Percentiles rank a stretch among this genome's conserved stretches.
phyloP scores from a whole-genome alignment of 2,888 invertebrate genomes.

The Hydraecia micacea region DNA sequence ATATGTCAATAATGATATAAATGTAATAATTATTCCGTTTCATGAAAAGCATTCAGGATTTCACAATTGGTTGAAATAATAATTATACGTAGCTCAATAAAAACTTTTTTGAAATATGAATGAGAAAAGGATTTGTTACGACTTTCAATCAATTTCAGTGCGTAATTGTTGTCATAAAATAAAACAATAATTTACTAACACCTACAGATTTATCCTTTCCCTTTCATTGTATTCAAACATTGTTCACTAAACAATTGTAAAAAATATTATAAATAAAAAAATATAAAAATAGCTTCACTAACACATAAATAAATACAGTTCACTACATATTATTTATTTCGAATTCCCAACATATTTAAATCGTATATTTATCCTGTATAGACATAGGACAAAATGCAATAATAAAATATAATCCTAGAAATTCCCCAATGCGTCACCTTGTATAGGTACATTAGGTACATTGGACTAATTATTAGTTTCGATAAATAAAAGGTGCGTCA shows the following conservation, averaged over 20 bases:
- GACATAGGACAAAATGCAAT: slow-evolving; percentile 55
- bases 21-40: not conserved
- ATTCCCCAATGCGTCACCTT: slow-evolving; percentile 59
- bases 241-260: not conserved
- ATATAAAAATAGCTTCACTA: slow-evolving; percentile 12
- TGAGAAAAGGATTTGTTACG: not conserved
- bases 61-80: not conserved
- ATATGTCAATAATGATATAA: slow-evolving; percentile 36
- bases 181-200: not conserved
- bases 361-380: slow-evolving; percentile 56
- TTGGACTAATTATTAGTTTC: slow-evolving; percentile 28
- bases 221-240: slow-evolving; percentile 1
- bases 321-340: slow-evolving; percentile 34
- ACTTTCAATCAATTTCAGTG: slow-evolving; percentile 1
- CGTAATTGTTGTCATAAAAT: not conserved
- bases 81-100: not conserved
- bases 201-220: not conserved
- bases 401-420: slow-evolving; percentile 51
- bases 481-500: slow-evolving; percentile 10
- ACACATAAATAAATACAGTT: slow-evolving; percentile 38
- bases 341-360: slow-evolving; percentile 20
- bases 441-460: not conserved
- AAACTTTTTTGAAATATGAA: slow-evolving; percentile 6
- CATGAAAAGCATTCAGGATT: not conserved
- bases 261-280: not conserved